These are phyloP conservation scores for Dendronephthya gigantea DNA, from an alignment of 64 coral and sea anemone genomes.

Conservation along the genomic window DNA sequence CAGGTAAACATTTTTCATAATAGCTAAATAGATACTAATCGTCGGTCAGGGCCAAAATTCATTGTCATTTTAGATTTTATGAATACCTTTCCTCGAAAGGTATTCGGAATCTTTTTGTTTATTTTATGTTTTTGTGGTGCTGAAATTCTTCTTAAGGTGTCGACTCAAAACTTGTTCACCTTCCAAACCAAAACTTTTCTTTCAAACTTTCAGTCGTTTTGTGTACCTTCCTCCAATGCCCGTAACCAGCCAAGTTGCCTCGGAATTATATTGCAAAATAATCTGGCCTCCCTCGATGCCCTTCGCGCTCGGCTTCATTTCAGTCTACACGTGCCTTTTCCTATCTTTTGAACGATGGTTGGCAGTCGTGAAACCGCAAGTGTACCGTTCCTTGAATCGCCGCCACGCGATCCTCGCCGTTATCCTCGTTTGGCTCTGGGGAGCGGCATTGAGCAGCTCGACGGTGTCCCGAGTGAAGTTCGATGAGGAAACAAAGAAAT, in stretches of 20 bases:
- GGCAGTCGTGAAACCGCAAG: background rate
- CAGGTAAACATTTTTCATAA: no score
- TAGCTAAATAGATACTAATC: no score
- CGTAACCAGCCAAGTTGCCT: background rate
- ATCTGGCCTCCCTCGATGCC: background rate
- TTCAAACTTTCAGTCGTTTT: background rate
- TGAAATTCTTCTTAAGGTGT: no score
- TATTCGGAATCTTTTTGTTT: no score
- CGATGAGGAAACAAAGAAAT: background rate
- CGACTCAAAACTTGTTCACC: no score
- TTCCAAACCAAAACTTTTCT: background rate
- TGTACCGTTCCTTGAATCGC: background rate
- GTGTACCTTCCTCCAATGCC: background rate
- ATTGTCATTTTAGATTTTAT: no score
- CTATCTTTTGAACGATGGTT: background rate
- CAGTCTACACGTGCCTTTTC: background rate
- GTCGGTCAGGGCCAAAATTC: no score
- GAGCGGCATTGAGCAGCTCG: background rate
- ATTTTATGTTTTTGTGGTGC: no score
- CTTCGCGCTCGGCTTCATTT: background rate
- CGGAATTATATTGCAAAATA: background rate
- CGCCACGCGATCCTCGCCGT: background rate
- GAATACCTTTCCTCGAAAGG: no score
- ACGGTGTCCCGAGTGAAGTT: background rate
- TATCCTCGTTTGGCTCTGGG: background rate